A percentile compares a stretch with the other conserved stretches of the same genome.
Evolutionary conservation across 2,888 invertebrate species (phyloP).

Genomic region (Xestia sexstrigata): DNA sequence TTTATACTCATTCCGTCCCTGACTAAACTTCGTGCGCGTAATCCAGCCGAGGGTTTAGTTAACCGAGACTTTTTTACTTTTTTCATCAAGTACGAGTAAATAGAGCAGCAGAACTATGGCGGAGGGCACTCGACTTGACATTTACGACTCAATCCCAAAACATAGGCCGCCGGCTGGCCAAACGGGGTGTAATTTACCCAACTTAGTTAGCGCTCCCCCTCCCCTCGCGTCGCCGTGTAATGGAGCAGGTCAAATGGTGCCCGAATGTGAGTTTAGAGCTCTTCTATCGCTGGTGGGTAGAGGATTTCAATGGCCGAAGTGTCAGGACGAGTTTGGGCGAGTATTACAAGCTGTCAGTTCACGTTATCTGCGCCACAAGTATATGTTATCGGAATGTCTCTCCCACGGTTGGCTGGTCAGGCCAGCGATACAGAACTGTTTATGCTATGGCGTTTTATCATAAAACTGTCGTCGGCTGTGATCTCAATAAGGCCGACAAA

Average conservation of each 20-base stretch:
- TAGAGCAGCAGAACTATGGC: constrained; percentile 85
- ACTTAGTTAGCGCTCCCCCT: constrained; percentile 80
- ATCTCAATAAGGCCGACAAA: constrained; percentile 62
- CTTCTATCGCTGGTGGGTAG: constrained; percentile 75
- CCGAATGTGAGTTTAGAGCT: constrained; percentile 71
- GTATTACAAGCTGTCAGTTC: constrained; percentile 85
- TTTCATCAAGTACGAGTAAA: constrained; percentile 82
- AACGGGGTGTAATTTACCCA: constrained; percentile 82
- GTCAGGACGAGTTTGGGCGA: constrained; percentile 84
- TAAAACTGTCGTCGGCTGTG: constrained; percentile 63
- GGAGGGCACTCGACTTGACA: constrained; percentile 86
- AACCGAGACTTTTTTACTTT: constrained; percentile 78
- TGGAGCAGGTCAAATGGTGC: constrained; percentile 61
- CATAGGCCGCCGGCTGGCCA: constrained; percentile 82
- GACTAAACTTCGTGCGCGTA: constrained; percentile 76
- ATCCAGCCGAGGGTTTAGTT: constrained; percentile 75
- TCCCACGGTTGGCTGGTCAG: constrained; percentile 80
- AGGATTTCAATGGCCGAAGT: constrained; percentile 81
- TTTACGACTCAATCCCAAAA: constrained; percentile 90
- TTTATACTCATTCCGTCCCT: constrained; percentile 75
- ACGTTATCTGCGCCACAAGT: constrained; percentile 84
- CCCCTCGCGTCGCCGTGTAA: constrained; percentile 55
- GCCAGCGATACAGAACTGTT: constrained; percentile 60
- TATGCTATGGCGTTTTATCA: constrained; percentile 61
- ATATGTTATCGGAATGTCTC: constrained; percentile 76